phyloP scores from a whole-genome alignment of 2,797 vertebrate genomes.

The Sebastes diaconus region DNA sequence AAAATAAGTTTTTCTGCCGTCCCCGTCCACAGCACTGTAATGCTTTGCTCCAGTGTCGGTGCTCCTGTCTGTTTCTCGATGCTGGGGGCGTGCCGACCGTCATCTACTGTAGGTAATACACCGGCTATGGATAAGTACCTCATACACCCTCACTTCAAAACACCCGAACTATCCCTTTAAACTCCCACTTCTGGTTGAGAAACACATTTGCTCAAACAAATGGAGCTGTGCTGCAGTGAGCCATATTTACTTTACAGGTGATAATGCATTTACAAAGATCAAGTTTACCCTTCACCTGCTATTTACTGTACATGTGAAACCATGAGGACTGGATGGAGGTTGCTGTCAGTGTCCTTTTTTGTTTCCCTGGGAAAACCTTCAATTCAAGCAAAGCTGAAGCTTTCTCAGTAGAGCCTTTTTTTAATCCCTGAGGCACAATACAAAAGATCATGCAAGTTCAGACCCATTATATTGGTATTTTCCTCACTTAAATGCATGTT shows the following conservation, averaged over 20 bases:
- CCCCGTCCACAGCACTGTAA: fast-evolving
- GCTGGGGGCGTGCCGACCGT: fast-evolving
- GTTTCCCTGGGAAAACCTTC: slow-evolving; percentile 24
- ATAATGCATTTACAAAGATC: not conserved
- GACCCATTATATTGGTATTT: slow-evolving; percentile 60
- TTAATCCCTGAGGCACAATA: slow-evolving; percentile 49
- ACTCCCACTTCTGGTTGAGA: not conserved
- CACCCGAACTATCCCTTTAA: too few relatives aligned
- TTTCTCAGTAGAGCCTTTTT: slow-evolving; percentile 20
- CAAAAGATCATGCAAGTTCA: slow-evolving; percentile 66
- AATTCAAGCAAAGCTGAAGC: slow-evolving; percentile 6
- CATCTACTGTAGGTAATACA: too few relatives aligned
- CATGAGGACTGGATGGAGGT: not conserved
- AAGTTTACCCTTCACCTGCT: not conserved
- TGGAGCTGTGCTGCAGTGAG: not conserved
- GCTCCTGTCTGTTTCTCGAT: too few relatives aligned
- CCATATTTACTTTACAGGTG: not conserved
- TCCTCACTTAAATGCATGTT: slow-evolving; percentile 38
- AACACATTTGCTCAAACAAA: slow-evolving; percentile 1
- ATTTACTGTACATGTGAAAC: not conserved
- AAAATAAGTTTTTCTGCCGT: fast-evolving
- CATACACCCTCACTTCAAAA: too few relatives aligned
- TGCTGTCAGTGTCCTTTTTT: slow-evolving; percentile 2
- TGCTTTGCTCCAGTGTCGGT: not conserved
- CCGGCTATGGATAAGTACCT: too few relatives aligned